These are phyloP conservation scores for Harlomillsia oculata DNA, from an alignment of 1,140 invertebrate genomes.

Conservation along the genomic window DNA sequence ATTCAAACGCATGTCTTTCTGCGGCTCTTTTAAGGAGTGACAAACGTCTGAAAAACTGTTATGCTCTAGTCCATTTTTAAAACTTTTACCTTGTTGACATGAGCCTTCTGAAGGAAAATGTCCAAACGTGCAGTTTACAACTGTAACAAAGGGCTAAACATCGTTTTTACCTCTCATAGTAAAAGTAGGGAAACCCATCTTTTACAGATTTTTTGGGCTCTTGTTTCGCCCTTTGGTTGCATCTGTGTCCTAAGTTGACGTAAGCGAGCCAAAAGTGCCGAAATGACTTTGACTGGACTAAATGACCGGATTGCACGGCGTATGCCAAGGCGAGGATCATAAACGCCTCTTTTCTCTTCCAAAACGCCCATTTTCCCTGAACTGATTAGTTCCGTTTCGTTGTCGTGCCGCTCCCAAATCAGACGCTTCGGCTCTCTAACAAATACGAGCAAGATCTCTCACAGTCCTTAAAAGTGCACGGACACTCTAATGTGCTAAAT, in stretches of 20 bases:
- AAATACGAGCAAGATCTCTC: no score
- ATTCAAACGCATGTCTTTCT: no score
- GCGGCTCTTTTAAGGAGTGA: no score
- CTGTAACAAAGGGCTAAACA: neutral
- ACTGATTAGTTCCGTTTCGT: constrained; percentile 13
- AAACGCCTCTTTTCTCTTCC: constrained; percentile 12
- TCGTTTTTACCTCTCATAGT: neutral
- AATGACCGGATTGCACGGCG: constrained; percentile 5
- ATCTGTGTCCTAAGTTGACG: neutral
- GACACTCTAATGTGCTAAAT: no score
- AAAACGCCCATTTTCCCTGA: constrained; percentile 14
- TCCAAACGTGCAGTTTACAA: no score
- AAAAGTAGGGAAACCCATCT: neutral
- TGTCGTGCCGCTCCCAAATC: no score
- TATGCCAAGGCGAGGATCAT: constrained; percentile 4
- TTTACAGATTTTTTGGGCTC: neutral
- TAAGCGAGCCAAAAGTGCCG: neutral
- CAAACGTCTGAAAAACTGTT: no score
- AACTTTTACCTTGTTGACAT: no score
- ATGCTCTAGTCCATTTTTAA: no score
- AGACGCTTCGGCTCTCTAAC: no score
- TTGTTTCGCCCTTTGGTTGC: neutral
- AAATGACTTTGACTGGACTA: neutral
- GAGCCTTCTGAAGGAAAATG: no score
- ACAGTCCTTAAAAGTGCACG: no score